A percentile compares a stretch with the other conserved stretches of the same genome.
Evolutionary conservation across 2,888 invertebrate species (phyloP).

Genomic region (Amphimallon solstitiale): DNA sequence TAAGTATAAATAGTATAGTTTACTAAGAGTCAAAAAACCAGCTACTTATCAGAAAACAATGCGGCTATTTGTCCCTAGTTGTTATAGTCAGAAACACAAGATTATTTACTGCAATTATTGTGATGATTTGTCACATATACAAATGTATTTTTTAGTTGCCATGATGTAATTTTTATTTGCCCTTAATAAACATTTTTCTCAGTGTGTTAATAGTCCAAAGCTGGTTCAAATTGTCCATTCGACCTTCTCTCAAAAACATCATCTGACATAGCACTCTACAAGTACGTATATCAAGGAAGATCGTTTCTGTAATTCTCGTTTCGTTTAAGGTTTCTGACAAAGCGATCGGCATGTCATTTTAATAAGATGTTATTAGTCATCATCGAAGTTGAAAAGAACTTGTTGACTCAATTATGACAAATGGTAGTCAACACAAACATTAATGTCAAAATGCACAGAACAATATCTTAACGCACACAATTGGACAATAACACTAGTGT

Average conservation of each 20-base stretch:
- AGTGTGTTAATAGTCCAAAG: background rate
- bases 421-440: background rate
- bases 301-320: background rate
- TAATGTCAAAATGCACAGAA: background rate
- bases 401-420: background rate
- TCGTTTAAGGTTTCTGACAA: background rate
- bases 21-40: no score
- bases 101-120: no score
- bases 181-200: no score
- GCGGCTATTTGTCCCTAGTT: no score
- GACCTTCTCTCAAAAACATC: conserved; percentile 2
- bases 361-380: background rate
- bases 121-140: no score
- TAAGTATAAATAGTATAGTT: no score
- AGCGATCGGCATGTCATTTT: background rate
- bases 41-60: no score
- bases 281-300: background rate
- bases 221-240: background rate
- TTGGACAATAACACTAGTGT: background rate
- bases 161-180: no score
- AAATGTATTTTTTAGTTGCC: no score
- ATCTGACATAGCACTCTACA: no score
- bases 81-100: no score
- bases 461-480: background rate
- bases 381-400: background rate